Percentiles rank a stretch among this genome's conserved stretches.
These are phyloP conservation scores for Lamproptera curius DNA, from an alignment of 2,888 invertebrate species.

Conservation along the genomic window DNA sequence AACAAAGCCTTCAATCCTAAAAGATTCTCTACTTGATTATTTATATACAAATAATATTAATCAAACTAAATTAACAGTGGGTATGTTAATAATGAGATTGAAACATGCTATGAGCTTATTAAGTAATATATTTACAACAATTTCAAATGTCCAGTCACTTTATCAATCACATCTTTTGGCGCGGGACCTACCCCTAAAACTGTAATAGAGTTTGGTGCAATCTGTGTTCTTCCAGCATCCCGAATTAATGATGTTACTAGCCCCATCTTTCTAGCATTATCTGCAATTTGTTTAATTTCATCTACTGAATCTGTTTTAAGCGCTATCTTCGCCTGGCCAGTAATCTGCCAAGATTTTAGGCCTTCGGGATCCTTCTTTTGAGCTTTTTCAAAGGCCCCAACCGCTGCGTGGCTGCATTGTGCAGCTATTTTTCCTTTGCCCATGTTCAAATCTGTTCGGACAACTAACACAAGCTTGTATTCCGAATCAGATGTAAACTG, in stretches of 20 bases:
- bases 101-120: background rate
- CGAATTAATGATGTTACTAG: slow-evolving; percentile 86
- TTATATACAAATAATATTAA: too few species aligned
- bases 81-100: too few species aligned
- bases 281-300: slow-evolving; percentile 83
- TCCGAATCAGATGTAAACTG: slow-evolving; percentile 72
- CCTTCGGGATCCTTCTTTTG: slow-evolving; percentile 79
- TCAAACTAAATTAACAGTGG: too few species aligned
- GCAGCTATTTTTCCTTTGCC: slow-evolving; percentile 96
- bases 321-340: slow-evolving; percentile 93
- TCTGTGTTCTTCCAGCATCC: slow-evolving; percentile 97
- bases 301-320: slow-evolving; percentile 88
- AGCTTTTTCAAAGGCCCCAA: slow-evolving; percentile 88
- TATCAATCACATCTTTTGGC: slow-evolving; percentile 84
- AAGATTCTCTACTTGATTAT: too few species aligned
- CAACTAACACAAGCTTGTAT: slow-evolving; percentile 90
- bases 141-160: slow-evolving; percentile 93
- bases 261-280: slow-evolving; percentile 82
- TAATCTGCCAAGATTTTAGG: slow-evolving; percentile 76
- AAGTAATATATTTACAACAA: slow-evolving; percentile 78
- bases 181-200: slow-evolving; percentile 97
- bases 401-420: slow-evolving; percentile 96
- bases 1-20: too few species aligned
- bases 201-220: slow-evolving; percentile 91
- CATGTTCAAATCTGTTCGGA: slow-evolving; percentile 95